Conservation (phyloP, 2,113 vertebrate genomes). For the Nycticorax nycticorax region DNA sequence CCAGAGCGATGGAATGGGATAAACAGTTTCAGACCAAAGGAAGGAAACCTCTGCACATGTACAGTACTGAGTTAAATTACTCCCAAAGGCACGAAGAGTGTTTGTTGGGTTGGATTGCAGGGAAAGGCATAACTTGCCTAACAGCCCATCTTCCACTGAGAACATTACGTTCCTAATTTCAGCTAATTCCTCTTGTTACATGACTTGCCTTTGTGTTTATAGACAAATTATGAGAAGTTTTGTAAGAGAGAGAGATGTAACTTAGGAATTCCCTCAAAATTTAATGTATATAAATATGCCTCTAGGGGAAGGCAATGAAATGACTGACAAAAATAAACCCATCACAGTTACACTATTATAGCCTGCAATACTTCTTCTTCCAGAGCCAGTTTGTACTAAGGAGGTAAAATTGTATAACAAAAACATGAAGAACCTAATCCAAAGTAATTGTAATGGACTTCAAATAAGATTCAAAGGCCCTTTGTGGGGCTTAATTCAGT, state of each 20-base stretch:
- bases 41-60: neutral
- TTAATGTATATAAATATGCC: neutral
- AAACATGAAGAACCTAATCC: neutral
- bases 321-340: neutral
- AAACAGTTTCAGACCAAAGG: neutral
- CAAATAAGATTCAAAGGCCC: neutral
- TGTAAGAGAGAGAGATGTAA: neutral
- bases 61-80: neutral
- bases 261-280: neutral
- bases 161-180: neutral
- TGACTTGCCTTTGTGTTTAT: neutral
- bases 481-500: neutral
- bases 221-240: neutral
- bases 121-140: neutral
- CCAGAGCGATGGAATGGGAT: neutral
- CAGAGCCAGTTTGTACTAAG: neutral
- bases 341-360: neutral
- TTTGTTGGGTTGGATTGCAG: neutral
- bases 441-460: neutral
- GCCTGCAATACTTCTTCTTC: neutral
- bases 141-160: neutral
- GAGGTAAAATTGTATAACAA: neutral
- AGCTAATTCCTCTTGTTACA: neutral
- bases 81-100: neutral
- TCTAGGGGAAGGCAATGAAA: neutral